These are phyloP conservation scores for Microchrysa polita DNA, from an alignment of 2,888 invertebrate species.

Conservation along the genomic window DNA sequence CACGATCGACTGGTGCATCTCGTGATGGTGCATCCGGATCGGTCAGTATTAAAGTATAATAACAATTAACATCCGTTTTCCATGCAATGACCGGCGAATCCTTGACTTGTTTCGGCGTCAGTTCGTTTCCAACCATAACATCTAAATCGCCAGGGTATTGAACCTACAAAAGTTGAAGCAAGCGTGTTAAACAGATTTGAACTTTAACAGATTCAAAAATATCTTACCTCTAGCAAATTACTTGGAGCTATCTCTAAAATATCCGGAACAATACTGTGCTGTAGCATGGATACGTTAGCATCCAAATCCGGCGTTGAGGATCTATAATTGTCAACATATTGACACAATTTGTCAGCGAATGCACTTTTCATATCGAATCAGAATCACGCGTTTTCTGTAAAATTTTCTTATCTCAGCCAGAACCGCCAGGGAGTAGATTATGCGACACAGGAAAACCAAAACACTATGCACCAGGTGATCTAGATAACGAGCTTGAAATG, in stretches of 20 bases:
- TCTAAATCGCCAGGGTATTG: constrained; percentile 7
- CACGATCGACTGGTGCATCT: constrained; percentile 79
- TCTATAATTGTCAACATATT: neutral
- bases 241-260: constrained; percentile 46
- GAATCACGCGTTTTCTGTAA: no score
- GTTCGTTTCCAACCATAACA: constrained; percentile 23
- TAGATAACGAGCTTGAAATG: no score
- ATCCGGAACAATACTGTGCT: constrained; percentile 49
- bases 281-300: constrained; percentile 8
- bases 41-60: constrained; percentile 54
- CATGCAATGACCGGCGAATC: constrained; percentile 27
- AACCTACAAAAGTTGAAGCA: constrained; percentile 3
- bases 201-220: neutral
- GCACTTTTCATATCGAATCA: constrained; percentile 8
- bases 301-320: neutral
- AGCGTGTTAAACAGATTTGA: neutral
- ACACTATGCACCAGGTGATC: no score
- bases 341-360: neutral
- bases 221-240: constrained; percentile 57
- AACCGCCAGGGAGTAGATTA: no score
- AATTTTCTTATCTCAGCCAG: no score
- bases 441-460: no score
- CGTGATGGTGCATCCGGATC: constrained; percentile 90
- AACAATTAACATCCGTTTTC: constrained; percentile 33
- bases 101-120: constrained; percentile 72